A percentile compares a stretch with the other conserved stretches of the same genome.
Conservation (phyloP, 1,140 invertebrate genomes). For the Nylanderia fulva region DNA sequence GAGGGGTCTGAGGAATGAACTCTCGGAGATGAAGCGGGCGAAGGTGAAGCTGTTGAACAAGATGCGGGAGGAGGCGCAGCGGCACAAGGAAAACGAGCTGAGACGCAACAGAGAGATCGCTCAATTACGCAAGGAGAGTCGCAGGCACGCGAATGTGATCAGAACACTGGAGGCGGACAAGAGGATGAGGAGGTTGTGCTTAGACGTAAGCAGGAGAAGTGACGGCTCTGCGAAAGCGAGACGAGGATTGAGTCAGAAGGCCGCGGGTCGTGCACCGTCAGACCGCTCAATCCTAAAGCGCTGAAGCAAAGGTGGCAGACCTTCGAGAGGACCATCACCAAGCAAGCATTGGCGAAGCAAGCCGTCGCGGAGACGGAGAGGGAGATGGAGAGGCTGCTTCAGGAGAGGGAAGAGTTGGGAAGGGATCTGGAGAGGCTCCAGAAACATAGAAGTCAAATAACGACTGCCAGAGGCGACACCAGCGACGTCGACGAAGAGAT, state of each 20-base stretch:
- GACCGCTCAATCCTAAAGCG: conserved; percentile 85
- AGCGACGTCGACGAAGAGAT: conserved; percentile 91
- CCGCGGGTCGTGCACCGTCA: conserved; percentile 87
- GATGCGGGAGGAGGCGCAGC: conserved; percentile 95
- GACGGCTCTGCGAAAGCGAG: conserved; percentile 91
- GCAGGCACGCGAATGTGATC: conserved; percentile 95
- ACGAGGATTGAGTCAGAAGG: conserved; percentile 90
- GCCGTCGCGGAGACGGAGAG: conserved; percentile 93
- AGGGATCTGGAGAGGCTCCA: conserved; percentile 89
- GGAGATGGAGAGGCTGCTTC: conserved; percentile 93
- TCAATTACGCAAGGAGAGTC: conserved; percentile 95
- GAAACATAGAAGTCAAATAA: conserved; percentile 82
- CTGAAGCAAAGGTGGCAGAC: conserved; percentile 92
- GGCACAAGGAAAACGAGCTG: conserved; percentile 92
- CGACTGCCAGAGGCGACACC: conserved; percentile 82
- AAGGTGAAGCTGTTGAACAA: conserved; percentile 97
- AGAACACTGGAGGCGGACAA: conserved; percentile 95
- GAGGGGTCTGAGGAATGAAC: conserved; percentile 91
- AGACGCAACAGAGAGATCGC: conserved; percentile 93
- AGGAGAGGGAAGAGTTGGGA: conserved; percentile 88
- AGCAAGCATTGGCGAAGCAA: conserved; percentile 92
- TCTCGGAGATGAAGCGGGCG: conserved; percentile 94
- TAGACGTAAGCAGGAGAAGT: conserved; percentile 97
- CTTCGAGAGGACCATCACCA: conserved; percentile 90
- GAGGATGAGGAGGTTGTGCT: conserved; percentile 95